Base-by-base conservation (phyloP, 1,140 invertebrate genomes). In the Asobara japonica region DNA sequence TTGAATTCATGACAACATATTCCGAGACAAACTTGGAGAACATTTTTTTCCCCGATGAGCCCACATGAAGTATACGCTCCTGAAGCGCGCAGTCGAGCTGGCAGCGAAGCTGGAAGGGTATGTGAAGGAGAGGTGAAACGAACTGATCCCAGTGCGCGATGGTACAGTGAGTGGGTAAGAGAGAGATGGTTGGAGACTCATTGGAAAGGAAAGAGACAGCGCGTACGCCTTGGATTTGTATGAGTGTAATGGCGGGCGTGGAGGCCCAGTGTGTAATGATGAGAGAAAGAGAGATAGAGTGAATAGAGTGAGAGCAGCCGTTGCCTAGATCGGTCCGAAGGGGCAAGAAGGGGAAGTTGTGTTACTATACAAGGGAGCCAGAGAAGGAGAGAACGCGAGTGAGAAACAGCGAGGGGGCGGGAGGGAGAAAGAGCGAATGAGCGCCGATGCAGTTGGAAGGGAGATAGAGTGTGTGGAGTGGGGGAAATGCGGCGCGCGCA, bases 11-110 rank as follows among this genome's bases (percentile, higher is more conserved):
- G n/a, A n/a, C n/a, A n/a, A n/a, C n/a, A n/a, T n/a, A 61, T 27
- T 22, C 18, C 10, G n/a, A 61, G 30, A 3, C 13, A 61, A 62
- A 62, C 16, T 38, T n/a, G 38, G 29, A 65, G 38, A 33, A 18
- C 0, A 69, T 1, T n/a, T 25, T 69, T 56, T 41, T 18, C 10
- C 20, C 10, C 25, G 41, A 30, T 11, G 5, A 36, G 27, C 29
- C 6, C 30, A 1, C 4, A 29, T 27, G 62, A 30, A 66, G 61
- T 48, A 65, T 82, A 84, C 83, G 80, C 75, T 70, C 77, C 78
- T 84, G 82, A 36, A 27, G 51, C 18, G 69, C 72, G 79, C 79
- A 77, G 78, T 78, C 80, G 77, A 83, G 80, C 78, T 78, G 74
- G 76, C 74, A 73, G 75, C 76, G 76, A 76, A 73, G 80, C 77